Conservation (phyloP, 2,888 invertebrate species). For the Noctua fimbriata region DNA sequence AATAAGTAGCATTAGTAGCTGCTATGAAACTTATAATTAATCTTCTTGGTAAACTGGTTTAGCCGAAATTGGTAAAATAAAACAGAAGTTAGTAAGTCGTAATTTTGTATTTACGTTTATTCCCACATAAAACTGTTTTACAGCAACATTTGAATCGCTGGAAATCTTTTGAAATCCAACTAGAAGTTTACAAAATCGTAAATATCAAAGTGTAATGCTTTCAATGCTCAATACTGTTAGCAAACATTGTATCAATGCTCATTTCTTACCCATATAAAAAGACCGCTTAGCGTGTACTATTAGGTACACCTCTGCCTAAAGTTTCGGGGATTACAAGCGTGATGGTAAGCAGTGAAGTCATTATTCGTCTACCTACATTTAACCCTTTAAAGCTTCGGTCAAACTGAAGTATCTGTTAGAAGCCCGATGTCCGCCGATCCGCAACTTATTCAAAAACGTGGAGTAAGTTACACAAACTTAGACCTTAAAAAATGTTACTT, state of each 20-base stretch:
- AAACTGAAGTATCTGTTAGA: neutral
- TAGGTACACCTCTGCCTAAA: too few relatives aligned
- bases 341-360: neutral
- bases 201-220: neutral
- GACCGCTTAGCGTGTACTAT: too few relatives aligned
- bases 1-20: neutral
- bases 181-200: slow-evolving; percentile 2
- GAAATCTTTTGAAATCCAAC: neutral
- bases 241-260: neutral
- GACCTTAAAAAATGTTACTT: neutral
- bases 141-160: slow-evolving; percentile 1
- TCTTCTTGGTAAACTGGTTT: neutral
- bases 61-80: too few relatives aligned
- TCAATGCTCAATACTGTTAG: neutral
- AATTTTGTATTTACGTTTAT: slow-evolving; percentile 15
- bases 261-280: neutral
- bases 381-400: neutral
- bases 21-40: neutral
- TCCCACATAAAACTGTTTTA: slow-evolving; percentile 25
- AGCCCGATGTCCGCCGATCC: neutral
- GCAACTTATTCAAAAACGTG: neutral
- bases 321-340: too few relatives aligned
- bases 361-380: too few relatives aligned
- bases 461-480: neutral
- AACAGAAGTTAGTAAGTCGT: slow-evolving; percentile 3